These are phyloP conservation scores for Corydoras sp. DNA, from an alignment of 2,113 vertebrate species.

Conservation along the genomic window DNA sequence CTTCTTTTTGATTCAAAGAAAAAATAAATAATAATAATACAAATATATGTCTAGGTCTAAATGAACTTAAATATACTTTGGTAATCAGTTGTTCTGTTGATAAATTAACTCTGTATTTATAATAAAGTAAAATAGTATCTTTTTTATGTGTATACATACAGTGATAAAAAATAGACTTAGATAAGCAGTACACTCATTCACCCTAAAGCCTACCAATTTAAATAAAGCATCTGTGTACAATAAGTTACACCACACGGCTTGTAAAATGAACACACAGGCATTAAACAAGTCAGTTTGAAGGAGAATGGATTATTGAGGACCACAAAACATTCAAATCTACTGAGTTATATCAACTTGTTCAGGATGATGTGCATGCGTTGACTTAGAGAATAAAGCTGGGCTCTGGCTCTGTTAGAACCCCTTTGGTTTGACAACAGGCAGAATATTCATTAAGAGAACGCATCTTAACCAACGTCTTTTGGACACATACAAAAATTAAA, in stretches of 20 bases:
- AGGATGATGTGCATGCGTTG: slow-evolving; percentile 70
- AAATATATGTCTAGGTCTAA: slow-evolving; percentile 45
- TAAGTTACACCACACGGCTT: slow-evolving; percentile 42
- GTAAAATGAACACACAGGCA: slow-evolving; percentile 40
- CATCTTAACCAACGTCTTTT: neutral
- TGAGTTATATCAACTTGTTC: slow-evolving; percentile 64
- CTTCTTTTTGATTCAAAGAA: slow-evolving; percentile 56
- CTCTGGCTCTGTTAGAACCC: slow-evolving; percentile 59
- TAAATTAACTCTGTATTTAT: slow-evolving; percentile 45
- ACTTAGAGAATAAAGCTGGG: slow-evolving; percentile 64
- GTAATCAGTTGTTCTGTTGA: slow-evolving; percentile 54
- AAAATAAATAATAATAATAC: slow-evolving; percentile 39
- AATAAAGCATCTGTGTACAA: slow-evolving; percentile 54
- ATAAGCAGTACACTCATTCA: slow-evolving; percentile 54
- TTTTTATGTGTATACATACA: slow-evolving; percentile 43
- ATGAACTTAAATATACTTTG: slow-evolving; percentile 65
- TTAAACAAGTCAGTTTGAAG: slow-evolving; percentile 40
- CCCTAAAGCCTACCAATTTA: slow-evolving; percentile 53
- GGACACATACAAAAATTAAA: neutral
- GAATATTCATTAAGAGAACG: neutral
- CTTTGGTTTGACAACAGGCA: slow-evolving; percentile 29
- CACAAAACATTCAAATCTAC: slow-evolving; percentile 68
- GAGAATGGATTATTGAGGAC: slow-evolving; percentile 56
- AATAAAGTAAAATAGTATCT: slow-evolving; percentile 41
- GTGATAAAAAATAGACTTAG: slow-evolving; percentile 56